Evolutionary conservation across 35 echinoderm and acorn worm species (phyloP), one percentile per base, ranked within the genome.

Genomic region (Ophiothrix spiculata): DNA sequence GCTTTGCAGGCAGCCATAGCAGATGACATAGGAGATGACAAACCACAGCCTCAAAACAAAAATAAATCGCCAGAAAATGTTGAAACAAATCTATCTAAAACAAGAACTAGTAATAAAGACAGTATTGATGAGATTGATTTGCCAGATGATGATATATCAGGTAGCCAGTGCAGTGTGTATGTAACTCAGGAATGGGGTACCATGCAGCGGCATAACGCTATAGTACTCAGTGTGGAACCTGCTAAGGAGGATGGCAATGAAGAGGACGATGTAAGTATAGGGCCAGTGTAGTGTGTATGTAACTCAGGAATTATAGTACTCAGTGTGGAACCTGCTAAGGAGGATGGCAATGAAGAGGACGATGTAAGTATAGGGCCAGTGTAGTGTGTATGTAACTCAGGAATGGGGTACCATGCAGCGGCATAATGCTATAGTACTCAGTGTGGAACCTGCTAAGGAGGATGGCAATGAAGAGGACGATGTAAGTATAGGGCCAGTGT

Each of bases 141-240:
- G 63, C 83, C 74, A 91, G 94, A 28, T 90, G 91, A 39, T 90
- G 88, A 75, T 97, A 91, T 64, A 93, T 91, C 60, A 45, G 93
- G 38, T 74, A 87, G 25, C 84, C 93, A 56, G 49, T 38, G 17
- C 87, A n/a, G n/a, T n/a, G n/a, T n/a, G n/a, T n/a, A n/a, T n/a
- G n/a, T n/a, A n/a, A n/a, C n/a, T n/a, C n/a, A 86, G 32, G 91
- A 93, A 36, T 97, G 94, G 94, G 94, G 94, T 56, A 84, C 83
- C 0, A 82, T 64, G 40, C 91, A 97, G 40, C 86, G 91, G 40
- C 91, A 97, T 56, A 97, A 97, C 88, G 94, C 94, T 40, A 77
- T 97, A 23, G 87, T 97, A 31, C 79, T 97, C 16, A 81, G 75
- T 69, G 75, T 87, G 10, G 94, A n/a, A n/a, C n/a, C n/a, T n/a